These are phyloP conservation scores for Listrodromus nycthemerus DNA, from an alignment of 2,888 invertebrate genomes.

Conservation along the genomic window DNA sequence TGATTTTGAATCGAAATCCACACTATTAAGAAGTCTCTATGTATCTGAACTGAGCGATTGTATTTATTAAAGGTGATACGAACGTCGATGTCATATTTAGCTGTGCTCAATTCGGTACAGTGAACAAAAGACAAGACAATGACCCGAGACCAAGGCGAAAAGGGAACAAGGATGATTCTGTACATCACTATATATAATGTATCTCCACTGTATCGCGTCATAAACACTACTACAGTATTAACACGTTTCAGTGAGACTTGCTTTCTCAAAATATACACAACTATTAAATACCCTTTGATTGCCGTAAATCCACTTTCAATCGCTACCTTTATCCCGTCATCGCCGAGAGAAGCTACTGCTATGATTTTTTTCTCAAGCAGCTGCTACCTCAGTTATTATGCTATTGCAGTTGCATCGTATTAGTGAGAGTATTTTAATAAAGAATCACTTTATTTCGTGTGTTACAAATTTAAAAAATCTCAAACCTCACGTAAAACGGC, in stretches of 20 bases:
- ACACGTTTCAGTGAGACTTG: background rate
- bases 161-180: background rate
- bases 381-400: too few relatives aligned
- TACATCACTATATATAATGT: background rate
- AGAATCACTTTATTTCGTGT: background rate
- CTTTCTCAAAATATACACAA: too few relatives aligned
- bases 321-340: too few relatives aligned
- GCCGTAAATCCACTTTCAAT: too few relatives aligned
- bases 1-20: too few relatives aligned
- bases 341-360: background rate
- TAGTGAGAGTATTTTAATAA: background rate
- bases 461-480: background rate
- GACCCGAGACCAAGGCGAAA: background rate
- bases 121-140: background rate
- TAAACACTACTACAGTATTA: background rate
- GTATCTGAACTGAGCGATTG: background rate
- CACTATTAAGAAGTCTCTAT: background rate
- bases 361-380: conserved; percentile 25
- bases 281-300: too few relatives aligned
- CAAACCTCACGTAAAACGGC: background rate
- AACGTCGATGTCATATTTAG: conserved; percentile 61
- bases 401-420: background rate
- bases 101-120: conserved; percentile 48
- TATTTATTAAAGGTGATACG: conserved; percentile 43
- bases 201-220: background rate